Base-by-base conservation (phyloP, 2,888 invertebrate species). In the Epinotia brunnichana region DNA sequence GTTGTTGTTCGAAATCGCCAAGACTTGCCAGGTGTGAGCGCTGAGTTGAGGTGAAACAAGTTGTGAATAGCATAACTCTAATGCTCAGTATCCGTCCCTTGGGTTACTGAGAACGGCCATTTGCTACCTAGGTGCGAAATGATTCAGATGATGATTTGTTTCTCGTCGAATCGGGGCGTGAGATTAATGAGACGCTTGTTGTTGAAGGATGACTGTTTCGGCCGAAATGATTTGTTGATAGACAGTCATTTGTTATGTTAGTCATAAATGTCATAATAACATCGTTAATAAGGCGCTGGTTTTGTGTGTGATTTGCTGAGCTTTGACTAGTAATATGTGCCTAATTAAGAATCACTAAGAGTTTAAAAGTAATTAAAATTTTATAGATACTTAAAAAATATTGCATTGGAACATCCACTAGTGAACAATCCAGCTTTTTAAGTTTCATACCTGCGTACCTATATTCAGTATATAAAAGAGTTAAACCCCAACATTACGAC, bases 1-100 rank as follows among this genome's bases (percentile, higher is more conserved):
- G 35, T 35, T 35, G 35, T 35, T 35, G 9, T 35, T 29, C 0
- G 9, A 35, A 35, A 35, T 35, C 35, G 9, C 35, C 35, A 35
- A 35, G 35, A 35, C 9, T 9, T 2, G 35, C 35, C 9, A 35
- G 35, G 9, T 35, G 35, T 35, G 35, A 35, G 35, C 35, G 9
- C 9, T 35, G 35, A 35, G 9, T 35, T 35, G 35, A 35, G 35
- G 35, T 35, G 35, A 35, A 9, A 29, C 0, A 35, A 35, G 35
- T 35, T 35, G 35, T 35, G 35, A 35, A 35, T 35, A 35, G 35
- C 35, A 35, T 48, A n/a, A n/a, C 13, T 5, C 48, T 72, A 72
- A 72, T 72, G 61, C 67, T n/a, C 35, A 41, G 71, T 61, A 19
- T 72, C 67, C 71, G 71, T 48, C 61, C 54, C 61, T 44, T n/a